phyloP scores from a whole-genome alignment of 2,797 vertebrate species.

The Craterocephalus amniculus region DNA sequence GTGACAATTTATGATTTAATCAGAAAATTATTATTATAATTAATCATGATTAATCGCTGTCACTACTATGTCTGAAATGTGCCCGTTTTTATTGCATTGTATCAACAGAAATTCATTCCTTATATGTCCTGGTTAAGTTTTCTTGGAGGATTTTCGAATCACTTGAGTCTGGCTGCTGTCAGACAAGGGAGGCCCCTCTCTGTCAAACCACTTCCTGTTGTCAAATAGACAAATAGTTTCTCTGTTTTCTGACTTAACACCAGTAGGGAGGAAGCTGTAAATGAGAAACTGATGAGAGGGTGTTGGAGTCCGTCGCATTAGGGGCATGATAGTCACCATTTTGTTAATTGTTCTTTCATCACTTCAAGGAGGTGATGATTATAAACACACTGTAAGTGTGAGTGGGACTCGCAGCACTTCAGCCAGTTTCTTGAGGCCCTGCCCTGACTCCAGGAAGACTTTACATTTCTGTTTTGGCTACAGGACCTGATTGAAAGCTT shows the following conservation, averaged over 20 bases:
- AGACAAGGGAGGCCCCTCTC: constrained; percentile 16
- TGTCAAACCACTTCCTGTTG: constrained; percentile 51
- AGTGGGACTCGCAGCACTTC: constrained; percentile 37
- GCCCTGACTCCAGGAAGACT: constrained; percentile 52
- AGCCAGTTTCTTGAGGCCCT: constrained; percentile 23
- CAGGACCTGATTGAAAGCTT: constrained; percentile 61
- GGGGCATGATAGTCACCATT: constrained; percentile 48
- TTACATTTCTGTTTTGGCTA: constrained; percentile 71
- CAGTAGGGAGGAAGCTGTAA: constrained; percentile 39
- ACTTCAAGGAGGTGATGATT: constrained; percentile 37
- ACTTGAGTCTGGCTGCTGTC: constrained; percentile 24
- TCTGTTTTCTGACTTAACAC: constrained; percentile 17
- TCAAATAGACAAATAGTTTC: constrained; percentile 35
- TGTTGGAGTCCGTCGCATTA: constrained; percentile 15
- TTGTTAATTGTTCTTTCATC: constrained; percentile 70
- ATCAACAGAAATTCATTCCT: not conserved
- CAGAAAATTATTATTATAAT: no score
- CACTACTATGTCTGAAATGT: no score
- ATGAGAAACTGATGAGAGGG: constrained; percentile 64
- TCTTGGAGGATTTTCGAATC: constrained; percentile 8
- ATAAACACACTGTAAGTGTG: constrained; percentile 35
- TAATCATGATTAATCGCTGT: no score
- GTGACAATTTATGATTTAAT: no score
- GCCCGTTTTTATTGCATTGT: no score
- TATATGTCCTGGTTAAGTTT: constrained; percentile 2